Evolutionary conservation across 2,797 vertebrate genomes (phyloP), one percentile per base, ranked within the genome.

Genomic region (Phrynocephalus guinanensis): DNA sequence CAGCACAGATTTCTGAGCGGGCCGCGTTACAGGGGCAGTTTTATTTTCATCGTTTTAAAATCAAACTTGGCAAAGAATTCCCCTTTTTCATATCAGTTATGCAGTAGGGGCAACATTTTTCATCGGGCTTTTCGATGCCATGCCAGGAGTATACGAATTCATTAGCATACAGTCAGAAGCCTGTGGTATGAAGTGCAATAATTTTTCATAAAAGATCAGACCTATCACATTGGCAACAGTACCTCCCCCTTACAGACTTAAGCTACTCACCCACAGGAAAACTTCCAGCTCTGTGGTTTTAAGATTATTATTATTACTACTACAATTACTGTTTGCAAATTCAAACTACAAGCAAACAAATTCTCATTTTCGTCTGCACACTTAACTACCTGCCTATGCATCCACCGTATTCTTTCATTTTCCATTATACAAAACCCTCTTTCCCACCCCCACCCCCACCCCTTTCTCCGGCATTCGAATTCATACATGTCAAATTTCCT

Each of bases 181-280:
- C 30, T 84, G 16, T 24, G 1, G 63, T 68, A 6, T 71, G 9
- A 88, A 79, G 86, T 33, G 44, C 44, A 77, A 50, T 38, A 0
- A 75, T 33, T 86, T 80, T 15, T 50, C 79, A 11, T 28, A 33
- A 13, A 91, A 85, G 73, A 83, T n/a, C 22, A 20, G n/a, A 33
- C 0, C 83, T 90, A 70, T 1, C n/a, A 84, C 1, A 78, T 9
- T 1, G 87, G 68, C 2, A 33, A 33, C 33, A 33, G 33, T 86
- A 80, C 9, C 20, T 71, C 15, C 18, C 77, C 20, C 2, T 63
- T 0, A 60, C 18, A 86, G 13, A 84, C 1, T 8, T 1, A 0
- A 88, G 20, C 8, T 83, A 79, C 84, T 85, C 2, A 33, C 56
- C 52, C 52, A 56, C 13, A 3, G 52, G 52, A 11, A 9, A 8